These are phyloP conservation scores for Anoplius nigerrimus DNA, from an alignment of 2,888 invertebrate species.

Conservation along the genomic window DNA sequence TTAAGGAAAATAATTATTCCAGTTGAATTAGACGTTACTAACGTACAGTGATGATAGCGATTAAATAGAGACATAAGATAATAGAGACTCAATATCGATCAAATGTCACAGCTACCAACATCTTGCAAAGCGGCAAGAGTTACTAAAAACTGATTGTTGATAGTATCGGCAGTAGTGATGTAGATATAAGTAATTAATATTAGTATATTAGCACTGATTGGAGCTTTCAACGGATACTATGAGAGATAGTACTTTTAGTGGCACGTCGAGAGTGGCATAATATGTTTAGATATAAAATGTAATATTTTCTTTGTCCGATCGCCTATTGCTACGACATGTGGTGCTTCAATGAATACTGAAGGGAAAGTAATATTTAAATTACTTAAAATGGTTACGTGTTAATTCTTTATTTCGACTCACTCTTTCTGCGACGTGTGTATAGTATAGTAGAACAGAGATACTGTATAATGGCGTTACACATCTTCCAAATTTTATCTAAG, in stretches of 20 bases:
- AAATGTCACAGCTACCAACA: slow-evolving; percentile 53
- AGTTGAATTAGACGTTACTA: slow-evolving; percentile 55
- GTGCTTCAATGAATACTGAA: slow-evolving; percentile 54
- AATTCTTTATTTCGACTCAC: slow-evolving; percentile 44
- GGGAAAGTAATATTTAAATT: slow-evolving; percentile 39
- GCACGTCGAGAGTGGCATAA: slow-evolving; percentile 46
- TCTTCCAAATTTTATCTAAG: slow-evolving; percentile 68
- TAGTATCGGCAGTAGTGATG: slow-evolving; percentile 53
- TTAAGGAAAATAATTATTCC: slow-evolving; percentile 44
- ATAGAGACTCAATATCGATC: slow-evolving; percentile 43
- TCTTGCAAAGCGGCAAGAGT: slow-evolving; percentile 40
- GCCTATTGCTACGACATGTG: slow-evolving; percentile 45
- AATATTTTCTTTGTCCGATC: slow-evolving; percentile 51
- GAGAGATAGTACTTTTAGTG: slow-evolving; percentile 47
- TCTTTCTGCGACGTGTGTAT: slow-evolving; percentile 40
- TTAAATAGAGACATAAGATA: slow-evolving; percentile 37
- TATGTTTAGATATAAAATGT: slow-evolving; percentile 50
- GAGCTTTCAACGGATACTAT: slow-evolving; percentile 47
- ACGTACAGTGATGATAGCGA: slow-evolving; percentile 50
- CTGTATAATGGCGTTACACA: slow-evolving; percentile 61
- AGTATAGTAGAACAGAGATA: slow-evolving; percentile 54
- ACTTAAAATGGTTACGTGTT: slow-evolving; percentile 46
- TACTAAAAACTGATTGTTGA: slow-evolving; percentile 53
- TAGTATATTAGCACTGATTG: slow-evolving; percentile 52
- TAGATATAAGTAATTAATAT: slow-evolving; percentile 57